phyloP scores from a whole-genome alignment of 1,140 invertebrate species.

The Gonioctena quinquepunctata region DNA sequence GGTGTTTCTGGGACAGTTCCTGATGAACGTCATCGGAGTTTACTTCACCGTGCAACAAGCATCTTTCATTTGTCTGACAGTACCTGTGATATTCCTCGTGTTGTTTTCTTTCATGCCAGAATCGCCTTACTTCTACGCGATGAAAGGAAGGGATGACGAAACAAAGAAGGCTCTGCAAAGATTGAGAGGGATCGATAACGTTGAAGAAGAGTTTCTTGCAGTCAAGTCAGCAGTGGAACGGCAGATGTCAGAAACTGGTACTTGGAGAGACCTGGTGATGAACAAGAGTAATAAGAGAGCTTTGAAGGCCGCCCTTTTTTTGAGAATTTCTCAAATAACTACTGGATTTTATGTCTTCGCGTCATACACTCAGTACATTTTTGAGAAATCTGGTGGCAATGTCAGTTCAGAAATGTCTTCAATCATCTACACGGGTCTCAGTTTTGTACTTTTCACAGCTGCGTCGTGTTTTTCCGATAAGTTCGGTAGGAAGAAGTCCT shows the following conservation, averaged over 20 bases:
- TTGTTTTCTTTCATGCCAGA: slow-evolving; percentile 48
- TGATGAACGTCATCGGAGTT: slow-evolving; percentile 49
- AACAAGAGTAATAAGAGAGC: slow-evolving; percentile 38
- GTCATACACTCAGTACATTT: slow-evolving; percentile 33
- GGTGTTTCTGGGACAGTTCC: slow-evolving; percentile 57
- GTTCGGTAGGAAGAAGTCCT: slow-evolving; percentile 24
- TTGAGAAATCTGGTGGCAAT: slow-evolving; percentile 33
- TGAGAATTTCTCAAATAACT: slow-evolving; percentile 33
- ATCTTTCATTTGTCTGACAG: slow-evolving; percentile 27
- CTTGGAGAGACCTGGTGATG: slow-evolving; percentile 25
- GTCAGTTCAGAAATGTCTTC: slow-evolving; percentile 52
- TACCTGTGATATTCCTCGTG: slow-evolving; percentile 50
- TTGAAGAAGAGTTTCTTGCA: slow-evolving; percentile 43
- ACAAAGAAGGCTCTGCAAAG: slow-evolving; percentile 24
- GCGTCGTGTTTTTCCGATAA: neutral
- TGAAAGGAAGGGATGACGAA: slow-evolving; percentile 29
- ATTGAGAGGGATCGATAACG: slow-evolving; percentile 38
- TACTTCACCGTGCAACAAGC: slow-evolving; percentile 22
- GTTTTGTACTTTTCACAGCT: slow-evolving; percentile 72
- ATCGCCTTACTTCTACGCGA: slow-evolving; percentile 46
- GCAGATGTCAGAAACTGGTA: slow-evolving; percentile 24
- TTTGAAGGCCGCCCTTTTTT: slow-evolving; percentile 30
- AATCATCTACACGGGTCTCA: slow-evolving; percentile 61
- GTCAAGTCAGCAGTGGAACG: slow-evolving; percentile 31
- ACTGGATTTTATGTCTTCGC: slow-evolving; percentile 30